Evolutionary conservation across 2,888 invertebrate species (phyloP), one percentile per base, ranked within the genome.

Genomic region (Mimachlamys varia): DNA sequence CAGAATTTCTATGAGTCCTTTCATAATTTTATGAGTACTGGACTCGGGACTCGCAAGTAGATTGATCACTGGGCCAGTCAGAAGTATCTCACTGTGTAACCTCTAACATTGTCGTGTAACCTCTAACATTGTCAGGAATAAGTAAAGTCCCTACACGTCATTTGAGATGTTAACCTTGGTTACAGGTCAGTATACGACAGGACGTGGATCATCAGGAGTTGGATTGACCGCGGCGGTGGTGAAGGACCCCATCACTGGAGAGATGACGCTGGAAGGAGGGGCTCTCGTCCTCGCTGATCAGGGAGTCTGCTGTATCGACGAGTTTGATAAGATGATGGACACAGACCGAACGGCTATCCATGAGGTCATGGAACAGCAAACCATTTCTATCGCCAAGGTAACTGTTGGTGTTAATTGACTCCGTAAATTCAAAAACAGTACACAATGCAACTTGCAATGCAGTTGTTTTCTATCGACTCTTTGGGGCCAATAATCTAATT

Each of bases 271-370:
- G 90, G 96, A 96, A 91, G 96, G 99, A 76, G 99, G 99, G 13
- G 99, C 99, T 19, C 97, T 99, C 55, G 99, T 99, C 62, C 97
- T 99, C 93, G 99, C 99, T 0, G 99, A 99, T 97, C 98, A 98
- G 96, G 99, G 99, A 49, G 98, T 99, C 91, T 99, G 99, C 97
- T 99, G 99, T 97, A 99, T 99, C 96, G 99, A 99, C 97, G 99
- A 99, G 97, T 99, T 99, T 97, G 99, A 99, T 97, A 99, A 99
- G 0, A 96, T 99, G 99, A 98, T 99, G 89, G 99, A 99, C 93
- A 97, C 97, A 87, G 99, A 99, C 97, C 93, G 97, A 88, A 97
- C 96, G 4, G 96, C 97, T 50, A 97, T 97, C 49, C 97, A 97
- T 92, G 97, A 97, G 91, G 97, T 97, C 5, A 97, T 97, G 97